Percentiles rank a stretch among this genome's conserved stretches.
Evolutionary conservation across 2,888 invertebrate species (phyloP).

Genomic region (Heteromyza rotundicornis): DNA sequence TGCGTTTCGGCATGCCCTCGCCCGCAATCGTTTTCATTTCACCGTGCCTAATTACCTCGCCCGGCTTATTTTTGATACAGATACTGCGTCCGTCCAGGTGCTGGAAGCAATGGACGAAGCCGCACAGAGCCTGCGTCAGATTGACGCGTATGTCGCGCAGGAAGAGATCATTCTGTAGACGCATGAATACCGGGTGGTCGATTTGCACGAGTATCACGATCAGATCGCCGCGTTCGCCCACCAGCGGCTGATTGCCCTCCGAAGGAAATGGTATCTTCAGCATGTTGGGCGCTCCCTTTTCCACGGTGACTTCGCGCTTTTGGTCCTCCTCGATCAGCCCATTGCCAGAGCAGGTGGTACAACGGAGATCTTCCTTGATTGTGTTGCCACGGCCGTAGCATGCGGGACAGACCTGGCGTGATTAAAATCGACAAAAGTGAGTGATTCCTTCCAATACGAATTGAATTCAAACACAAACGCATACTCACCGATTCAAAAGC

Average conservation of each 20-base stretch:
- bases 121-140: slow-evolving; percentile 89
- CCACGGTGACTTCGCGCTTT: slow-evolving; percentile 85
- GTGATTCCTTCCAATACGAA: no score
- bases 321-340: slow-evolving; percentile 84
- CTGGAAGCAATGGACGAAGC: slow-evolving; percentile 81
- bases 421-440: not conserved
- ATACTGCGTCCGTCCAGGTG: slow-evolving; percentile 89
- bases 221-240: slow-evolving; percentile 86
- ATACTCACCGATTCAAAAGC: slow-evolving; percentile 67
- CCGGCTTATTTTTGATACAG: slow-evolving; percentile 77
- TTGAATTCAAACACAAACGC: not conserved
- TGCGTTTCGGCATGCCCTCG: slow-evolving; percentile 90
- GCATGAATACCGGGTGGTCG: slow-evolving; percentile 78
- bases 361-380: slow-evolving; percentile 82
- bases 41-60: slow-evolving; percentile 84
- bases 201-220: slow-evolving; percentile 84
- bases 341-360: slow-evolving; percentile 81
- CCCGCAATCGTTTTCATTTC: slow-evolving; percentile 77
- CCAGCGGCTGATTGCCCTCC: slow-evolving; percentile 91
- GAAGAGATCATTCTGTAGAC: slow-evolving; percentile 76
- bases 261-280: slow-evolving; percentile 85
- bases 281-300: slow-evolving; percentile 87
- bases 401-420: slow-evolving; percentile 64
- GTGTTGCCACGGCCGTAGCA: slow-evolving; percentile 76
- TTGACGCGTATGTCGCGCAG: slow-evolving; percentile 75